A percentile compares a stretch with the other conserved stretches of the same genome.
These are phyloP conservation scores for Lichenostomus cassidix DNA, from an alignment of 2,113 vertebrate genomes.

Conservation along the genomic window DNA sequence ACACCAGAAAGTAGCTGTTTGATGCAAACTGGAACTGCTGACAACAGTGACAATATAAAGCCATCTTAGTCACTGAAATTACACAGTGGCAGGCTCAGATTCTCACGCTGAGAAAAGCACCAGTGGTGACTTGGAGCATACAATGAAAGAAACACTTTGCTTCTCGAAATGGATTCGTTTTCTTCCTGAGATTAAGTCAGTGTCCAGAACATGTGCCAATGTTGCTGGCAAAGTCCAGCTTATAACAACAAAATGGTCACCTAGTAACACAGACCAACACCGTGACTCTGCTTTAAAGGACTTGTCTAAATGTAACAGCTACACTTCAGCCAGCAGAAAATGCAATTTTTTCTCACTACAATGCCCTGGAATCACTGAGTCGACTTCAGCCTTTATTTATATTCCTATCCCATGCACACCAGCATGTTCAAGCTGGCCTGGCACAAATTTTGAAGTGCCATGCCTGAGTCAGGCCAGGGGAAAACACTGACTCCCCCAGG, in stretches of 20 bases:
- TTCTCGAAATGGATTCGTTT: not conserved
- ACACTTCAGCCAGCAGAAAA: not conserved
- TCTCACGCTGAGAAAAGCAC: not conserved
- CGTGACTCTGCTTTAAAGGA: not conserved
- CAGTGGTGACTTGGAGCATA: not conserved
- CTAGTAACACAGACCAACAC: not conserved
- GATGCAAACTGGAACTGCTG: constrained; percentile 31
- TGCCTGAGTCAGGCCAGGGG: not conserved
- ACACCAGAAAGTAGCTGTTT: not conserved
- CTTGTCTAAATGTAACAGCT: not conserved
- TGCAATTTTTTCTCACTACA: not conserved
- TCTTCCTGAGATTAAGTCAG: not conserved
- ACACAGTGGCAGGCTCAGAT: constrained; percentile 5
- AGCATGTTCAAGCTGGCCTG: not conserved
- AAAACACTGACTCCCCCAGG: too few species aligned
- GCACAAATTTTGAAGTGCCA: not conserved
- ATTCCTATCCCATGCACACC: not conserved
- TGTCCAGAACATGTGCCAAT: not conserved
- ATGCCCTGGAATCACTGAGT: not conserved
- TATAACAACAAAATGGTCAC: not conserved
- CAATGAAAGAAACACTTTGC: not conserved
- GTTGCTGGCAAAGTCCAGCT: not conserved
- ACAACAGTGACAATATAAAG: constrained; percentile 24
- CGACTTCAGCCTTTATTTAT: not conserved
- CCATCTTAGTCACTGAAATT: constrained; percentile 1